These are phyloP conservation scores for Noctua janthe DNA, from an alignment of 2,888 invertebrate species.

Conservation along the genomic window DNA sequence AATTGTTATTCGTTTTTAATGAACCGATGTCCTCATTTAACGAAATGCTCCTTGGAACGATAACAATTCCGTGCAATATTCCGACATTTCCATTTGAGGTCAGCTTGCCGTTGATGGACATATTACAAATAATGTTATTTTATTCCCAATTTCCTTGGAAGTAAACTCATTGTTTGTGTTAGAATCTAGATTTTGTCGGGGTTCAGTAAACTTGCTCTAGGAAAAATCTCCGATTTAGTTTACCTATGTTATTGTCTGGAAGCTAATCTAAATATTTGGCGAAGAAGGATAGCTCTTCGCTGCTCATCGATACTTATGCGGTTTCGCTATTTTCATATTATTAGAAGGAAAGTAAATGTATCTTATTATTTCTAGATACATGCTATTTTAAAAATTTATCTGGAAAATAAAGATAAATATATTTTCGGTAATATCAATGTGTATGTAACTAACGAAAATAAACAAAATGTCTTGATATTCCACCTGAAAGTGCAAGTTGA, in stretches of 20 bases:
- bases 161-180: conserved; percentile 28
- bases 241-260: conserved; percentile 20
- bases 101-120: conserved; percentile 17
- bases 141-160: conserved; percentile 32
- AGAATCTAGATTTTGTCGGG: conserved; percentile 38
- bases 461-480: conserved; percentile 3
- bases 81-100: conserved; percentile 43
- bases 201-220: conserved; percentile 43
- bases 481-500: conserved; percentile 6
- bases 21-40: conserved; percentile 39
- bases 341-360: not conserved
- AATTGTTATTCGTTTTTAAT: conserved; percentile 39
- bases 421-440: conserved; percentile 6
- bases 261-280: conserved; percentile 32
- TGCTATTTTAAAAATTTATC: not conserved
- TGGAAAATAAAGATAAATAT: not conserved
- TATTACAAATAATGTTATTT: conserved; percentile 37
- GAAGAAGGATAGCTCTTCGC: not conserved
- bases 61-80: conserved; percentile 39
- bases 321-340: not conserved
- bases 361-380: not conserved
- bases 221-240: conserved; percentile 25
- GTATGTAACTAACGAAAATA: not conserved
- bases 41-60: conserved; percentile 20
- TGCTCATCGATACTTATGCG: not conserved